Conservation (phyloP, 2,888 invertebrate genomes). For the Tetrapedia diversipes region DNA sequence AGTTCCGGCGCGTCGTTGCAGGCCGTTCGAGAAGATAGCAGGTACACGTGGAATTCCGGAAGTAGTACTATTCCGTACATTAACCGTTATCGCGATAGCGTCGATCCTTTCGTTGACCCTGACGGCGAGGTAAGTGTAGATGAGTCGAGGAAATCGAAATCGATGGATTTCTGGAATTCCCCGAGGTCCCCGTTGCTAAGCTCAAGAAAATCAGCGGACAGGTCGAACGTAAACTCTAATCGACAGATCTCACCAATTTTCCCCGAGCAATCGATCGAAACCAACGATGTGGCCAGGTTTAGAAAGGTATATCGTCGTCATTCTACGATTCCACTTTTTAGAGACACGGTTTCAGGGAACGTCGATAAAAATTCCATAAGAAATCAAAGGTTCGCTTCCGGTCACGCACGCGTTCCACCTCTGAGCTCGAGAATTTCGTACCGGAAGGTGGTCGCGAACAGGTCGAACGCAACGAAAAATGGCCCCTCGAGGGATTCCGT, state of each 20-base stretch:
- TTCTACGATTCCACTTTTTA: neutral
- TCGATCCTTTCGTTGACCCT: constrained; percentile 26
- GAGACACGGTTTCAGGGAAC: neutral
- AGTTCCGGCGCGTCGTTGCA: constrained; percentile 47
- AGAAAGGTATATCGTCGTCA: neutral
- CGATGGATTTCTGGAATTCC: neutral
- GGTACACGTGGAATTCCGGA: constrained; percentile 78
- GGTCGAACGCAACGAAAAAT: neutral
- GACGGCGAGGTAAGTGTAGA: constrained; percentile 33
- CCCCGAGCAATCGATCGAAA: neutral
- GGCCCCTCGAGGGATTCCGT: neutral
- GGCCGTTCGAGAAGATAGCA: constrained; percentile 76
- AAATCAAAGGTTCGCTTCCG: neutral
- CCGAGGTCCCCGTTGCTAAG: neutral
- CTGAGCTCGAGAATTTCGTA: constrained; percentile 20
- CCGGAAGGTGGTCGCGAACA: neutral
- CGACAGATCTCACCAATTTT: neutral
- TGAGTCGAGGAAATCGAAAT: neutral
- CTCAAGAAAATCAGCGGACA: neutral
- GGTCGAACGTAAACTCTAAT: neutral
- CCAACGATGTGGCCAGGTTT: neutral
- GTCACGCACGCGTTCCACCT: neutral
- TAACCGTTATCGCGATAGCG: constrained; percentile 61
- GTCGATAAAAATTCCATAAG: neutral
- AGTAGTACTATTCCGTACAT: constrained; percentile 71